Evolutionary conservation across 2,113 vertebrate genomes (phyloP).

Genomic region (Girardinichthys multiradiatus): DNA sequence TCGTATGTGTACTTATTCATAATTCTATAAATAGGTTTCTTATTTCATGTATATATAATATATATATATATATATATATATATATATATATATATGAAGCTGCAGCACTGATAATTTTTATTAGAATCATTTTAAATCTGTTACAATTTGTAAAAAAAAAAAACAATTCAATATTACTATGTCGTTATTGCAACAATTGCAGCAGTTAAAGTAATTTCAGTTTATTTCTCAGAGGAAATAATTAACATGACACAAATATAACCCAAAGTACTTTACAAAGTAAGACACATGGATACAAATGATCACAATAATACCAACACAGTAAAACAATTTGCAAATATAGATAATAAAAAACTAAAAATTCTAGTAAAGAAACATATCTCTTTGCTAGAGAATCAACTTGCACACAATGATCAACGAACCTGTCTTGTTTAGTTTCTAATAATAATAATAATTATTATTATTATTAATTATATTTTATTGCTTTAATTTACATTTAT

Average conservation of each 20-base stretch:
- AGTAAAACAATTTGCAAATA: neutral
- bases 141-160: neutral
- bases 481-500: neutral
- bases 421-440: neutral
- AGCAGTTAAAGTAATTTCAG: no score
- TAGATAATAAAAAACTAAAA: neutral
- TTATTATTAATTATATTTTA: neutral
- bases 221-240: no score
- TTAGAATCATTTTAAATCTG: neutral
- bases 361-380: neutral
- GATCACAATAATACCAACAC: neutral
- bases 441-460: neutral
- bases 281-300: neutral
- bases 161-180: neutral
- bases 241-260: no score
- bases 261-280: no score
- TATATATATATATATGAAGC: no score
- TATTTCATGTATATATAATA: no score
- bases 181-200: neutral
- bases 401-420: no score
- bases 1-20: neutral
- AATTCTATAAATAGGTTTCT: neutral
- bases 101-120: neutral
- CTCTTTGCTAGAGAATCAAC: no score
- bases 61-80: no score